A percentile compares a stretch with the other conserved stretches of the same genome.
Conservation (phyloP, 2,888 invertebrate genomes). For the Heliconius ethilla region DNA sequence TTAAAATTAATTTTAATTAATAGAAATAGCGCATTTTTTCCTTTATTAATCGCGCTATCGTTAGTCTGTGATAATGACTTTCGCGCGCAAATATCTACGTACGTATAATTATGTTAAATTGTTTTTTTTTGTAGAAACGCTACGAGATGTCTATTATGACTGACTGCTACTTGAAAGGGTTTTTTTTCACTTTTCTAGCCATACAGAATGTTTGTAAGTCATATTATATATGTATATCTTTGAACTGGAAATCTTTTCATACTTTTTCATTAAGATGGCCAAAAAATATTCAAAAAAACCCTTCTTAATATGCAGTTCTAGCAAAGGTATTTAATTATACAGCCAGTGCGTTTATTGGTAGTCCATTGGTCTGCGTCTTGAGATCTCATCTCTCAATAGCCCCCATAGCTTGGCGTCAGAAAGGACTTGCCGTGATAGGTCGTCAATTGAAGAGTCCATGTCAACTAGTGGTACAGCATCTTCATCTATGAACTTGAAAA, state of each 20-base stretch:
- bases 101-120: neutral
- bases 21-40: slow-evolving; percentile 17
- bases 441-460: slow-evolving; percentile 18
- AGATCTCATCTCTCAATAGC: slow-evolving; percentile 15
- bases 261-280: neutral
- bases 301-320: neutral
- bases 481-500: slow-evolving; percentile 16
- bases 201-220: neutral
- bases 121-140: slow-evolving; percentile 11
- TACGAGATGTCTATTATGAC: slow-evolving; percentile 6
- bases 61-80: slow-evolving; percentile 1
- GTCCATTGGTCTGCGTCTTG: slow-evolving; percentile 21
- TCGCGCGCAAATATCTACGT: neutral
- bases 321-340: neutral
- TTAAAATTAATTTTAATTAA: slow-evolving; percentile 26
- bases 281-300: neutral
- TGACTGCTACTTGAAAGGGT: too few species aligned
- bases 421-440: slow-evolving; percentile 25
- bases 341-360: slow-evolving; percentile 13
- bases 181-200: neutral
- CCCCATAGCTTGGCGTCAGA: slow-evolving; percentile 25
- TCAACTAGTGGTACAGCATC: slow-evolving; percentile 11
- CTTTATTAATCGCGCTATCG: neutral
- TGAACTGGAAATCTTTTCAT: neutral
- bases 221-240: too few species aligned